These are phyloP conservation scores for Apamea sordens DNA, from an alignment of 2,888 invertebrate species.

Conservation along the genomic window DNA sequence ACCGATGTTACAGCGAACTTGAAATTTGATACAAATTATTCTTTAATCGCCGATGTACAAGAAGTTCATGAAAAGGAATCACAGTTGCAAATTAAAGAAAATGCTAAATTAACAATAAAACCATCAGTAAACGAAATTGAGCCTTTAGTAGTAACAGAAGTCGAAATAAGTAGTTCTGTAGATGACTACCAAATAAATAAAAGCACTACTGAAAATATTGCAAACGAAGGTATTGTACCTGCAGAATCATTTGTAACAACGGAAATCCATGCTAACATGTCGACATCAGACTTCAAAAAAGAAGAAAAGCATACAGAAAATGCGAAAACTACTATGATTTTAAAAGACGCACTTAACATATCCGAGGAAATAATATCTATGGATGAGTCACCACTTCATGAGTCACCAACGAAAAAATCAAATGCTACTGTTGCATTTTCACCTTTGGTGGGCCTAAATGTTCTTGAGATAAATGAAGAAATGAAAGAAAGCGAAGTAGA, in stretches of 20 bases:
- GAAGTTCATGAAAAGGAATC: conserved; percentile 82
- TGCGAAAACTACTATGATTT: conserved; percentile 90
- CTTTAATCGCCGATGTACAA: conserved; percentile 85
- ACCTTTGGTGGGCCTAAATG: conserved; percentile 91
- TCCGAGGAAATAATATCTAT: conserved; percentile 91
- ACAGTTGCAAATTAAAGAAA: conserved; percentile 76
- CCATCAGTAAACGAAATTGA: conserved; percentile 80
- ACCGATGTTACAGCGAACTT: conserved; percentile 83
- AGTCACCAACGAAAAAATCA: conserved; percentile 85
- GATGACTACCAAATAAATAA: conserved; percentile 73
- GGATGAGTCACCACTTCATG: conserved; percentile 91
- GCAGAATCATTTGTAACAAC: conserved; percentile 87
- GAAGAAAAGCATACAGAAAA: conserved; percentile 81
- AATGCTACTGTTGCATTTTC: conserved; percentile 90
- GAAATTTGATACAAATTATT: conserved; percentile 88
- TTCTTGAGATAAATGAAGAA: conserved; percentile 92
- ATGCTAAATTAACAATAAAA: conserved; percentile 72
- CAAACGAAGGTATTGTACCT: conserved; percentile 76
- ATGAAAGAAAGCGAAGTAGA: conserved; percentile 91
- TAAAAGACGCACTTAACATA: conserved; percentile 92
- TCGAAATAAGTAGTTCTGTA: conserved; percentile 76
- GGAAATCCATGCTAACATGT: conserved; percentile 89
- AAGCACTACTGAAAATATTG: conserved; percentile 69
- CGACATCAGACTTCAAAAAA: conserved; percentile 84
- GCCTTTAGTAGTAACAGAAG: conserved; percentile 82